Percentiles rank a stretch among this genome's conserved stretches.
Conservation (phyloP, 1,140 invertebrate genomes). For the Bombus huntii region DNA sequence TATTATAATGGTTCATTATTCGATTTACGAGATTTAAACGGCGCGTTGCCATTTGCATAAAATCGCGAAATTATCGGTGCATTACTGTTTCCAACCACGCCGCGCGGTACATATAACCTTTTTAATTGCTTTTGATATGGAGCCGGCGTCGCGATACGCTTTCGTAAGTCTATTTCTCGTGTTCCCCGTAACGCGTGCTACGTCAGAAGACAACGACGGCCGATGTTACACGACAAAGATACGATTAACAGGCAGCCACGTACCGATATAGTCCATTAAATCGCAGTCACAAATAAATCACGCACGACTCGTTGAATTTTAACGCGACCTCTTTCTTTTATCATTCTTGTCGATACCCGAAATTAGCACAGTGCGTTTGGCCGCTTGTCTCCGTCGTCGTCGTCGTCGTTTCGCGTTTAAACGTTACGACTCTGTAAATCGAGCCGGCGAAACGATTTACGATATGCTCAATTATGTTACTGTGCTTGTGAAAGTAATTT, state of each 20-base stretch:
- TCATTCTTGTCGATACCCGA: neutral
- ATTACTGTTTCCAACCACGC: conserved; percentile 15
- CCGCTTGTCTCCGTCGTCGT: neutral
- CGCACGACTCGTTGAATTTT: neutral
- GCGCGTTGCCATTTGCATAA: conserved; percentile 24
- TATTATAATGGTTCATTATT: conserved; percentile 32
- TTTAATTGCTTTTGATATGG: conserved; percentile 47
- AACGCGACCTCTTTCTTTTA: conserved; percentile 5
- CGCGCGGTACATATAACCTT: neutral
- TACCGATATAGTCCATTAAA: neutral
- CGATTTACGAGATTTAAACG: conserved; percentile 39
- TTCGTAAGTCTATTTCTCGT: neutral
- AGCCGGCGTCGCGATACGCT: neutral
- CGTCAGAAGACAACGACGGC: neutral
- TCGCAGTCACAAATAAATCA: neutral
- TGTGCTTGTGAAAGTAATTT: neutral
- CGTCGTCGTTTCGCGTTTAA: neutral
- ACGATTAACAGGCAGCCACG: conserved; percentile 8
- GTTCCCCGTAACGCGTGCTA: neutral
- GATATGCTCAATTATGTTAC: neutral
- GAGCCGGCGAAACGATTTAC: neutral
- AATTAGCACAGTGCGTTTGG: conserved; percentile 1
- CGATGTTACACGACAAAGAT: neutral
- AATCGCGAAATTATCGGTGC: conserved; percentile 43
- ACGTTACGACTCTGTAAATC: neutral